Evolutionary conservation across 2,113 vertebrate genomes (phyloP).

Genomic region (cattle (Bos taurus)): DNA sequence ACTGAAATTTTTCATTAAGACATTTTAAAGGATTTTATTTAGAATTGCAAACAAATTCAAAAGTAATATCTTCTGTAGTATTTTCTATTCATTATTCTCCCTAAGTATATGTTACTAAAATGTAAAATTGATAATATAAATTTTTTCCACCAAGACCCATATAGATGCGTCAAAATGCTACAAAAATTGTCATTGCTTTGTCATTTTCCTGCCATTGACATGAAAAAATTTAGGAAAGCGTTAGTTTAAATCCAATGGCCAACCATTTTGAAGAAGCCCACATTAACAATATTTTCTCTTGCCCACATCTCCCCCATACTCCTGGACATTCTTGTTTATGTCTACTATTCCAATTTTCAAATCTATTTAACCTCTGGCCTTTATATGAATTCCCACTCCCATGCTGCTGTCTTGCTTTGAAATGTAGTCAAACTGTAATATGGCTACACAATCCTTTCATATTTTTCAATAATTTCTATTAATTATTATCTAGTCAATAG

Average conservation of each 20-base stretch:
- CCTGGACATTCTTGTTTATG: not conserved
- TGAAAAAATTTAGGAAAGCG: not conserved
- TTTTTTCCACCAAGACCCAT: not conserved
- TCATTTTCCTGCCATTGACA: not conserved
- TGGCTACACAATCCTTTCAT: not conserved
- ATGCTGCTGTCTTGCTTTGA: not conserved
- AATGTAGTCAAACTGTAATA: not conserved
- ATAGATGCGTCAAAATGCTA: not conserved
- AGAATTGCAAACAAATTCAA: not conserved
- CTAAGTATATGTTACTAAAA: not conserved
- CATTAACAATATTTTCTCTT: not conserved
- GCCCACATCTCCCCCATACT: accelerated
- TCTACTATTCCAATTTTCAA: not conserved
- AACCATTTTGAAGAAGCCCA: not conserved
- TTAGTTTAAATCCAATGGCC: not conserved
- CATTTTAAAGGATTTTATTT: not conserved
- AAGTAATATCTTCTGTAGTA: not conserved
- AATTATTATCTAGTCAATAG: not conserved
- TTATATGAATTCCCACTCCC: not conserved
- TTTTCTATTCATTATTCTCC: not conserved
- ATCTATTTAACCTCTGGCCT: not conserved
- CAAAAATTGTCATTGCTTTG: not conserved
- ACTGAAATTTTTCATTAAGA: not conserved
- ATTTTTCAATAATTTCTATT: not conserved
- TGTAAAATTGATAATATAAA: not conserved